Base-by-base conservation (phyloP, 2,888 invertebrate genomes). In the Gryllus longicercus region DNA sequence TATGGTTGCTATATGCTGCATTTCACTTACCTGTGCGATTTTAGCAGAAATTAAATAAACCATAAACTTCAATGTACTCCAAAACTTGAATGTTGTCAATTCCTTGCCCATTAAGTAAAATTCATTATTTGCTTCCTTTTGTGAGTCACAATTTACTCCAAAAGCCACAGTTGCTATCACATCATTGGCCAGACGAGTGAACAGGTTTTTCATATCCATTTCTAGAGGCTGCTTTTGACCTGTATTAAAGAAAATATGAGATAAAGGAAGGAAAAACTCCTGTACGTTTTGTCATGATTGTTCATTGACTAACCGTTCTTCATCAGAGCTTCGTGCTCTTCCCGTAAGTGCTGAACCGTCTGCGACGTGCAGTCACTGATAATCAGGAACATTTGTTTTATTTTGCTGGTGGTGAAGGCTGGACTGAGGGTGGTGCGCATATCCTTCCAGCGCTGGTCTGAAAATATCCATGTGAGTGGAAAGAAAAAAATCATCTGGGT, bases 91-190 rank as follows among this genome's bases (percentile, higher is more conserved):
- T 5, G 38, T 38, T 38, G 38, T 38, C 38, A 38, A 38, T 38
- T 38, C 38, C n/a, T 80, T 80, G 8, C 88, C 88, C 83, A 85
- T 85, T 2, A 81, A n/a, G 82, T 88, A 91, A 84, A 91, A 91
- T 76, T 90, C 88, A 81, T 92, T 91, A 0, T 89, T 84, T 25
- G 85, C 87, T 49, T 91, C 87, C 76, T 87, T 86, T 50, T 91
- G 81, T 0, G 91, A 91, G 84, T 92, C 88, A 1, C 90, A 88
- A 81, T 88, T 86, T 1, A 91, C 86, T 0, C 91, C 91, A 82
- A 91, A 91, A 0, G 89, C 90, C 2, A 88, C 87, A 0, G 89
- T 89, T 0, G 91, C 91, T 25, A 91, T 91, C 25, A 91, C 90
- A 84, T 92, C 91, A 83, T 88, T 91, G 0, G 90, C 88, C 82